phyloP scores from a whole-genome alignment of 1,140 invertebrate genomes.

The Drosophila triauraria region DNA sequence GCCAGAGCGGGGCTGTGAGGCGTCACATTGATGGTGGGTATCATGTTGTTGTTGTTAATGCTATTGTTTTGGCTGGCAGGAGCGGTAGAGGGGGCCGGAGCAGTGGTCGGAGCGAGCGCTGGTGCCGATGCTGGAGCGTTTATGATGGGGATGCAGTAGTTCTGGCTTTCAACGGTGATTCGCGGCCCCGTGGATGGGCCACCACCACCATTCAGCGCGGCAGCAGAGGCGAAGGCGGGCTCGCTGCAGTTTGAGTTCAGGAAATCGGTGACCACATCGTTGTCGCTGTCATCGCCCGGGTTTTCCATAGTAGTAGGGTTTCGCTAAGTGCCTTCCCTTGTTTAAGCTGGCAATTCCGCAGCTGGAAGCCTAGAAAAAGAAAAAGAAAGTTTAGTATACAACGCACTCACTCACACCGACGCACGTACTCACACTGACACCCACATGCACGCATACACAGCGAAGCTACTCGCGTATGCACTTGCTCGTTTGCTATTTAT shows the following conservation, averaged over 20 bases:
- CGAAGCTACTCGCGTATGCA: slow-evolving; percentile 44
- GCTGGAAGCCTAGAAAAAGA: slow-evolving; percentile 71
- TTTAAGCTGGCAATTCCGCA: slow-evolving; percentile 43
- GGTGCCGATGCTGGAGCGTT: slow-evolving; percentile 52
- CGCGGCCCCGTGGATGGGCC: slow-evolving; percentile 18
- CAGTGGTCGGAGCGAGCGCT: not conserved
- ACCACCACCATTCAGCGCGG: slow-evolving; percentile 34
- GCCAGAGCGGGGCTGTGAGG: slow-evolving; percentile 91
- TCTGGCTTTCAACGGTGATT: slow-evolving; percentile 70
- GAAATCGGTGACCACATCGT: slow-evolving; percentile 84
- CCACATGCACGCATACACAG: slow-evolving; percentile 33
- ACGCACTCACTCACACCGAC: slow-evolving; percentile 45
- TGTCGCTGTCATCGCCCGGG: slow-evolving; percentile 77
- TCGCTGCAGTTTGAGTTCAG: slow-evolving; percentile 75
- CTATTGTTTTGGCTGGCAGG: slow-evolving; percentile 32
- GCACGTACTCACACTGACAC: slow-evolving; percentile 19
- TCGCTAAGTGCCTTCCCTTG: slow-evolving; percentile 24
- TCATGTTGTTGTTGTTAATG: slow-evolving; percentile 84
- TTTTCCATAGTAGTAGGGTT: slow-evolving; percentile 67
- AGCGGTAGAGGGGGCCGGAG: slow-evolving; percentile 13
- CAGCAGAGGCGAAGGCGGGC: slow-evolving; percentile 17
- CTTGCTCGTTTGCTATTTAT: slow-evolving; percentile 65
- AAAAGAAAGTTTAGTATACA: slow-evolving; percentile 81
- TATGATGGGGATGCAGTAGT: slow-evolving; percentile 80
- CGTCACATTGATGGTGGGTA: slow-evolving; percentile 94